Percentiles rank a stretch among this genome's conserved stretches.
Conservation (phyloP, 2,113 vertebrate genomes). For the Illadopsis cleaveri region DNA sequence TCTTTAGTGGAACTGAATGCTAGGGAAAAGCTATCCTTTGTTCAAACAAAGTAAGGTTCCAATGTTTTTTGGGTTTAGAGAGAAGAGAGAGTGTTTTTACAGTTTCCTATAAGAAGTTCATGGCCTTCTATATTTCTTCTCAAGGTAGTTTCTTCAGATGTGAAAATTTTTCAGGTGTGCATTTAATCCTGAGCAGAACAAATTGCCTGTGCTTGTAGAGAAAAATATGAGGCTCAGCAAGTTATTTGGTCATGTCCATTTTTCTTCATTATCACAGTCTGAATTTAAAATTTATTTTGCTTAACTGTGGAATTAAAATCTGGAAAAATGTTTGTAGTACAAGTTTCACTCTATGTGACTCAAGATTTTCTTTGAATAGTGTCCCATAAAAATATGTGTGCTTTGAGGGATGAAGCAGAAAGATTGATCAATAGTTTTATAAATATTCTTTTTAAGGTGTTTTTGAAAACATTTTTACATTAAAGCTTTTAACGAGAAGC, state of each 20-base stretch:
- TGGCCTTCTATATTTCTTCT: neutral
- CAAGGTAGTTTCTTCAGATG: neutral
- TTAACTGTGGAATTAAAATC: neutral
- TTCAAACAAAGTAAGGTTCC: neutral
- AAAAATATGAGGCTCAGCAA: neutral
- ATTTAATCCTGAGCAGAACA: neutral
- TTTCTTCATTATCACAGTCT: neutral
- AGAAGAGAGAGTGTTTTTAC: neutral
- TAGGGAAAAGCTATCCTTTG: neutral
- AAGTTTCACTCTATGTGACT: neutral
- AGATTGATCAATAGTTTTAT: neutral
- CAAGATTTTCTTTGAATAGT: neutral
- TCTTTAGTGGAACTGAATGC: neutral
- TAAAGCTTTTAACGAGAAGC: neutral
- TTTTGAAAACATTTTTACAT: neutral
- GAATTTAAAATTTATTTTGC: neutral
- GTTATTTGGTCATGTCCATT: neutral
- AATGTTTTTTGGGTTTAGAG: neutral
- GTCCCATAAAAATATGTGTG: neutral
- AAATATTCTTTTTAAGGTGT: neutral
- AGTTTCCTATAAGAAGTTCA: accelerated
- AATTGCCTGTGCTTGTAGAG: neutral
- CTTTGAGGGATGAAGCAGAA: neutral
- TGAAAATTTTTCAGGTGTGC: neutral
- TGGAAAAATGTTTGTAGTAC: neutral